Base-by-base conservation (phyloP, 2,113 vertebrate species). In the Eurypyga helias region DNA sequence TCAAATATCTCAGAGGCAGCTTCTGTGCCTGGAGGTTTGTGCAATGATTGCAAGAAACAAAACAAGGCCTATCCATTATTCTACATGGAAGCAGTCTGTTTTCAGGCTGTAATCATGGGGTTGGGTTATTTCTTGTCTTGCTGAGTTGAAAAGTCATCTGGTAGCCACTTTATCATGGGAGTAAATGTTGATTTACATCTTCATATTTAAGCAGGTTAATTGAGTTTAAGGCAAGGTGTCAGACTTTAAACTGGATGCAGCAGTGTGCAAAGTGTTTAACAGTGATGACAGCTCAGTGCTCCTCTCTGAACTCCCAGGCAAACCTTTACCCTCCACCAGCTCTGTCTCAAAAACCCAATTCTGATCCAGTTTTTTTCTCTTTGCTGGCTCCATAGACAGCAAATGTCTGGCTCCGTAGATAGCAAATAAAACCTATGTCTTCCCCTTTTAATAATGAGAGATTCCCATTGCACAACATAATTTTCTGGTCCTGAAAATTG, bases 401-500 rank as follows among this genome's bases (percentile, higher is more conserved):
- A 80, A 51, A 6, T 4, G 14, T 54, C 54, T 92, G 77, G 58
- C 46, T 73, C 76, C 34, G 19, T 15, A 64, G 80, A 60, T 69
- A 93, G 57, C 52, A 80, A 51, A 86, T 86, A 86, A 79, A 85
- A 48, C 49, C 38, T 12, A 0, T 60, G 54, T 80, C 66, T 78
- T 92, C 55, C 46, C 36, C 45, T 92, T 90, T 84, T 91, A 84
- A 81, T 95, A 87, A 91, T 34, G 87, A 92, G 94, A 94, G 38
- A 88, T 95, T 96, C 94, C 64, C 78, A 66, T 80, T 89, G 62
- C 95, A 90, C 82, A 60, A 25, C 69, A 29, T 93, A 57, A 94
- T 95, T 93, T 95, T 94, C 82, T 55, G 28, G 57, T 82, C 84
- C 64, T 89, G 81, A 87, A 90, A 94, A 94, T 58, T 51, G 79